Conservation (phyloP, 1,140 invertebrate genomes). For the Archivesica marissinica region DNA sequence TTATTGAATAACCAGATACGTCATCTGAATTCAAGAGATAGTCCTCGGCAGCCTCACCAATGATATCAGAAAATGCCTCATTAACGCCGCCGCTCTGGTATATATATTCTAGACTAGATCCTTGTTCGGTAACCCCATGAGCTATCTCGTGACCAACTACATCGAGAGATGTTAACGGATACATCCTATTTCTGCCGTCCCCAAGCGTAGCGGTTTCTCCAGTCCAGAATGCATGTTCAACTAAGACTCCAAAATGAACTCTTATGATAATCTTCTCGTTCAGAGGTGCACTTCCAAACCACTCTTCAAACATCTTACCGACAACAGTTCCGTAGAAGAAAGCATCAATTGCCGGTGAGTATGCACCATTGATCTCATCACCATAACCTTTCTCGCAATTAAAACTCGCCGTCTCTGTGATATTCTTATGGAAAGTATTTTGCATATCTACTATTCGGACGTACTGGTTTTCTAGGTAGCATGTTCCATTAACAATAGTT, state of each 20-base stretch:
- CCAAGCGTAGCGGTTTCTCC: conserved; percentile 65
- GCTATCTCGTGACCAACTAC: conserved; percentile 71
- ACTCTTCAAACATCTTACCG: conserved; percentile 69
- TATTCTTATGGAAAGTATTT: conserved; percentile 11
- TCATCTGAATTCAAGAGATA: conserved; percentile 49
- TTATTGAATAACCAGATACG: conserved; percentile 53
- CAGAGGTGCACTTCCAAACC: conserved; percentile 54
- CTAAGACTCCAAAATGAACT: conserved; percentile 65
- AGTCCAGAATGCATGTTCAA: conserved; percentile 68
- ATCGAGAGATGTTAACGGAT: conserved; percentile 68
- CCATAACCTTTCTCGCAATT: conserved; percentile 51
- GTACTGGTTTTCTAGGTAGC: conserved; percentile 68
- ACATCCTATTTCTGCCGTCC: conserved; percentile 61
- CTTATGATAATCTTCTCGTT: conserved; percentile 61
- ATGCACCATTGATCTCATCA: conserved; percentile 70
- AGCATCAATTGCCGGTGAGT: conserved; percentile 70
- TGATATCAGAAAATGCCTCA: conserved; percentile 75
- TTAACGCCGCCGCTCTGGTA: conserved; percentile 70
- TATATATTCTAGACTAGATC: conserved; percentile 68
- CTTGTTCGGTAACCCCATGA: conserved; percentile 71
- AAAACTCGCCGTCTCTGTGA: conserved; percentile 47
- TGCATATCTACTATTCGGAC: conserved; percentile 70
- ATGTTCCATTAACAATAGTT: conserved; percentile 38
- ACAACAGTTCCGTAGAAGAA: conserved; percentile 70
- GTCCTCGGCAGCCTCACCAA: conserved; percentile 66